Base-by-base conservation (phyloP, 2,113 vertebrate species). In the Syngnathus floridae region DNA sequence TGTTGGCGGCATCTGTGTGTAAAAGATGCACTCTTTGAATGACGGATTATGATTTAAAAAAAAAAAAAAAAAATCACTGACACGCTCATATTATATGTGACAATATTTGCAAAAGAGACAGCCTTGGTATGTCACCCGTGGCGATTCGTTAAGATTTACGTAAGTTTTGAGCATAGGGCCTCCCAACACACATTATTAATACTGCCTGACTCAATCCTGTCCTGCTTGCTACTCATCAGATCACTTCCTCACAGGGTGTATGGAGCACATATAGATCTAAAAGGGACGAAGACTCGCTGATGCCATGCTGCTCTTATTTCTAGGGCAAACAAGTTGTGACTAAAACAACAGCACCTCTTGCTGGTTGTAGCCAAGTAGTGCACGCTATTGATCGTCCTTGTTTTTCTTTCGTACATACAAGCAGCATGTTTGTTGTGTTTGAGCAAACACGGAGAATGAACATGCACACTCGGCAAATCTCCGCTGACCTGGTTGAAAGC, bases 391-490 rank as follows among this genome's bases (percentile, higher is more conserved):
- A 26, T 7, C 11, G 4, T 26, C 12, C 54, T 35, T 31, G 26
- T 35, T 35, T 14, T 31, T 31, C 26, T 31, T 31, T 31, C 26
- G 26, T 31, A 43, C 12, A 26, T 22, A 61, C 36, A 60, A 11
- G 19, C 19, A 21, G 36, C 16, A 38, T 38, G 4, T 38, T 49
- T 49, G 7, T 3, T 11, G 22, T 5, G 4, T 14, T 56, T 35
- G 48, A 51, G 8, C 26, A 56, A 63, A 12, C 13, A 40, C 35
- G 56, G 55, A 72, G 21, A 73, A 72, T 49, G 3, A 35, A 40
- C 69, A 74, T 74, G 72, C 85, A 72, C 17, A 51, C 54, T 75
- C 62, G 49, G 75, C 37, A 67, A 58, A 76, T 69, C 64, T 68
- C 51, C 35, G 58, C 17, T 26, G 58, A 57, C 16, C 11, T 21